These are phyloP conservation scores for Spisula solida DNA, from an alignment of 2,888 invertebrate species.

Conservation along the genomic window DNA sequence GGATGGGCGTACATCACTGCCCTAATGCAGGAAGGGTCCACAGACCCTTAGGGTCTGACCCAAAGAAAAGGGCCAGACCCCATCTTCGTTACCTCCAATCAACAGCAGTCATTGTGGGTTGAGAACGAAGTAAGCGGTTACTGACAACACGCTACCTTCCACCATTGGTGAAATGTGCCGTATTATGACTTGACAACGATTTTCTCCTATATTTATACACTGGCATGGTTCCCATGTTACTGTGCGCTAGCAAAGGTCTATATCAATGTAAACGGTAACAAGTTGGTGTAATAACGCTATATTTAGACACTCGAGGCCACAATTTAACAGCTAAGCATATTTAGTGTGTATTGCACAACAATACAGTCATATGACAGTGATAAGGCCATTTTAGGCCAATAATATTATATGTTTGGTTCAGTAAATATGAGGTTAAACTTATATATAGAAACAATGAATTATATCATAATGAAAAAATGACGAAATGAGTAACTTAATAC, in stretches of 20 bases:
- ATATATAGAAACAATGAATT: too few species aligned
- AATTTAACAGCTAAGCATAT: not conserved
- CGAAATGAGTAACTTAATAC: too few species aligned
- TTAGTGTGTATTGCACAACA: not conserved
- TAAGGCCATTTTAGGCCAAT: too few species aligned
- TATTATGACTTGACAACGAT: not conserved
- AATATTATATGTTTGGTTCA: too few species aligned
- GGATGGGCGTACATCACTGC: slow-evolving; percentile 54
- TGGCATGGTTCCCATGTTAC: not conserved
- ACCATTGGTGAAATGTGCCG: not conserved
- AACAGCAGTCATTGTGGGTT: not conserved
- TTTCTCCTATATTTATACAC: not conserved
- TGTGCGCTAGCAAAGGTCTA: not conserved
- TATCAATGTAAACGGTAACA: not conserved
- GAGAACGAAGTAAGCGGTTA: slow-evolving; percentile 42
- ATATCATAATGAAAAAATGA: too few species aligned
- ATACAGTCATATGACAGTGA: too few species aligned
- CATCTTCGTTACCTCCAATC: slow-evolving; percentile 23
- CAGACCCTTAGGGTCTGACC: slow-evolving; percentile 44
- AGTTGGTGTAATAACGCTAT: not conserved
- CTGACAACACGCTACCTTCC: not conserved
- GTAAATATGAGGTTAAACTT: too few species aligned
- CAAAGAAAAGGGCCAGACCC: slow-evolving; percentile 48
- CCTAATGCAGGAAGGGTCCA: too few species aligned
- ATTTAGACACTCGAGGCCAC: not conserved